These are phyloP conservation scores for Canis aureus DNA, from an alignment of 2,113 vertebrate genomes.

Conservation along the genomic window DNA sequence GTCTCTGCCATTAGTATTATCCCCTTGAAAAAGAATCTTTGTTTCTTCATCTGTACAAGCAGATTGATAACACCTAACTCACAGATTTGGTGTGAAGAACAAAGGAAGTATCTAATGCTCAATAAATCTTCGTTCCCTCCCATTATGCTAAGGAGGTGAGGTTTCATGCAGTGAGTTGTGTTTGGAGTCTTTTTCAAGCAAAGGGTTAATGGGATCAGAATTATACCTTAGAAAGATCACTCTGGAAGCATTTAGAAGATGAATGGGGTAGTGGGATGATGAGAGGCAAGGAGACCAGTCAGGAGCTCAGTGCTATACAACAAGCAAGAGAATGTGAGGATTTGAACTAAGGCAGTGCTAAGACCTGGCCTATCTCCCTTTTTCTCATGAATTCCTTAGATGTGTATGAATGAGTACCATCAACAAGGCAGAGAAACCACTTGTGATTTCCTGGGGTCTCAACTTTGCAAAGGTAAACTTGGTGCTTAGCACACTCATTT, in stretches of 20 bases:
- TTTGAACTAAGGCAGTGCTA: not conserved
- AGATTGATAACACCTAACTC: not conserved
- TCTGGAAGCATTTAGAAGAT: not conserved
- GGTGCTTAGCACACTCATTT: not conserved
- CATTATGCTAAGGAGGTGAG: not conserved
- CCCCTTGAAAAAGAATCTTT: not conserved
- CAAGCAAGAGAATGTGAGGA: not conserved
- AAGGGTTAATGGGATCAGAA: not conserved
- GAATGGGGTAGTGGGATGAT: not conserved
- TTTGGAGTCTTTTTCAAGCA: not conserved
- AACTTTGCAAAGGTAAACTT: slow-evolving; percentile 23
- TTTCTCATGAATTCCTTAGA: slow-evolving; percentile 4
- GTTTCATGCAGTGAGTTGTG: not conserved
- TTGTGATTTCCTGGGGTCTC: not conserved
- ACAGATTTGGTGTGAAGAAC: not conserved
- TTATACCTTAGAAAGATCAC: not conserved
- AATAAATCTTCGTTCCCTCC: not conserved
- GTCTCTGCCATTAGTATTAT: not conserved
- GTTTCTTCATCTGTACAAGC: slow-evolving; percentile 11
- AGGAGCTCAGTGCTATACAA: not conserved
- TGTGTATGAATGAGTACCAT: not conserved
- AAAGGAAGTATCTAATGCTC: slow-evolving; percentile 13
- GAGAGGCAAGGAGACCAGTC: not conserved
- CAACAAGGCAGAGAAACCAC: not conserved
- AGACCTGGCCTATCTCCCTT: not conserved